A percentile compares a stretch with the other conserved stretches of the same genome.
Evolutionary conservation across 30 jellyfish, hydroid and myxozoan species (phyloP).

Genomic region (Pelagia noctiluca): DNA sequence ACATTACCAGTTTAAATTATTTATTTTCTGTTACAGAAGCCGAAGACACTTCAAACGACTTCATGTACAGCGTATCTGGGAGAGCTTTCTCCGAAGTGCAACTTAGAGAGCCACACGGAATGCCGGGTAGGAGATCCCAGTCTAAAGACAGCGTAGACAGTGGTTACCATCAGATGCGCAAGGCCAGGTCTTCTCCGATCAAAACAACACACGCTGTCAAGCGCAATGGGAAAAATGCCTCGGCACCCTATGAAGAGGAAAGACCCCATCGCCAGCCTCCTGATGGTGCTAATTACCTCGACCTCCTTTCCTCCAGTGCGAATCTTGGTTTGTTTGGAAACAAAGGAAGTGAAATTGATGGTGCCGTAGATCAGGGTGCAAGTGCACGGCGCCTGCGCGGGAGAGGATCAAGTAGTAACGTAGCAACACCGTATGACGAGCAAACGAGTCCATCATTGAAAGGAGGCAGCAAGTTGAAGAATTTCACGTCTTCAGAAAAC

Average conservation of each 20-base stretch:
- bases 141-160: conserved; percentile 77
- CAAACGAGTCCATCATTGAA: background rate
- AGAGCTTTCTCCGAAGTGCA: conserved; percentile 82
- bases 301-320: conserved; percentile 45
- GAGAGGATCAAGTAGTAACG: conserved; percentile 64
- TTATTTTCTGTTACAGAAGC: conserved; percentile 52
- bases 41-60: conserved; percentile 68
- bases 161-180: conserved; percentile 79
- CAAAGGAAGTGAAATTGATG: conserved; percentile 59
- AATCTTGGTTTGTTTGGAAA: conserved; percentile 81
- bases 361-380: conserved; percentile 57
- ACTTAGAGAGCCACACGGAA: conserved; percentile 48
- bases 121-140: conserved; percentile 31
- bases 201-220: conserved; percentile 18
- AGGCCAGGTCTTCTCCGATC: conserved; percentile 83
- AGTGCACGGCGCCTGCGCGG: conserved; percentile 78
- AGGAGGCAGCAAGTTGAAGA: background rate
- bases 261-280: background rate
- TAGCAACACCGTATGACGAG: conserved; percentile 25
- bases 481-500: background rate
- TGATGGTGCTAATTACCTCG: conserved; percentile 11
- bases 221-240: conserved; percentile 7
- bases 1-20: too few relatives aligned
- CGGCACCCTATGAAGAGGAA: background rate
- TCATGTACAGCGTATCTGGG: conserved; percentile 75